Evolutionary conservation across 1,140 invertebrate genomes (phyloP).

Genomic region (Thaumatotibia leucotreta): DNA sequence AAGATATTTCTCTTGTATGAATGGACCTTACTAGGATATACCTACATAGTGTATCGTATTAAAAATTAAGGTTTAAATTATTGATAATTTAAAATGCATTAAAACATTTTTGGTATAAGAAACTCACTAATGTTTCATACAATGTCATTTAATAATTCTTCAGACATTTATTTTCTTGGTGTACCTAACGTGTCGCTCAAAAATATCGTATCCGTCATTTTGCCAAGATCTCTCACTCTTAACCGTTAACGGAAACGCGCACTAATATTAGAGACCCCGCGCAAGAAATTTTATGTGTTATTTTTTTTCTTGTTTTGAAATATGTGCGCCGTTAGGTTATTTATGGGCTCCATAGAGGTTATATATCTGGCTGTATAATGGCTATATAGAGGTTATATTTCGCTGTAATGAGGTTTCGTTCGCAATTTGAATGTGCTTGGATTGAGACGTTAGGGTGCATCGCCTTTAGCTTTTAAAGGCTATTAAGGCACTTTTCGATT

Average conservation of each 20-base stretch:
- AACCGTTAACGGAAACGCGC: conserved; percentile 43
- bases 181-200: background rate
- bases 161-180: no score
- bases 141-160: no score
- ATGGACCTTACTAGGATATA: no score
- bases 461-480: background rate
- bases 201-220: background rate
- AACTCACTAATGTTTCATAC: no score
- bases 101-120: no score
- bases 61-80: no score
- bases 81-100: no score
- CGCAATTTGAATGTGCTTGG: conserved; percentile 69
- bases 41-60: no score
- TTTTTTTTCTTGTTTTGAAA: conserved; percentile 75
- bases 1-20: no score
- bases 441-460: conserved; percentile 59
- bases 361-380: conserved; percentile 71
- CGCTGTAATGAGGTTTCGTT: conserved; percentile 73
- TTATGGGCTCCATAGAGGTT: conserved; percentile 73
- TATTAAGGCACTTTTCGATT: background rate
- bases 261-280: conserved; percentile 56
- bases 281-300: conserved; percentile 73
- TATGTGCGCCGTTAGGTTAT: conserved; percentile 73
- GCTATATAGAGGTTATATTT: conserved; percentile 73
- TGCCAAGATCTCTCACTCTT: background rate